Evolutionary conservation across 2,113 vertebrate genomes (phyloP).

Genomic region (Mobula birostris): DNA sequence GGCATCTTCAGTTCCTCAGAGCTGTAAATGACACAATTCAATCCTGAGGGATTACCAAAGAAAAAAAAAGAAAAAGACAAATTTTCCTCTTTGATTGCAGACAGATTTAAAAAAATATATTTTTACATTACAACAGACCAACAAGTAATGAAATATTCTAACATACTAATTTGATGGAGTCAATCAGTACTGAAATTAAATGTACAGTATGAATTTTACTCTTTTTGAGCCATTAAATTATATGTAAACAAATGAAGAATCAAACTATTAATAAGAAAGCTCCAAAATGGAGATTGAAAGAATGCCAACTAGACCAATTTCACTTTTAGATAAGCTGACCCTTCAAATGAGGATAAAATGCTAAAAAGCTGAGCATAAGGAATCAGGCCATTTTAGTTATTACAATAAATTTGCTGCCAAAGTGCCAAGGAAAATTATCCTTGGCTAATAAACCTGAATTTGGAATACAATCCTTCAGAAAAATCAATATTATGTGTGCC

Average conservation of each 20-base stretch:
- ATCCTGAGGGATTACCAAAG: too few relatives aligned
- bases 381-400: background rate
- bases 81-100: too few relatives aligned
- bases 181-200: background rate
- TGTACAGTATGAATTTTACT: background rate
- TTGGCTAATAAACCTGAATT: background rate
- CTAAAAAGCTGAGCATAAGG: background rate
- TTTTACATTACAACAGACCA: background rate
- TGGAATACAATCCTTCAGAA: constrained; percentile 20
- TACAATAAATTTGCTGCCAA: background rate
- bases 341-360: background rate
- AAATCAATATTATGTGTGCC: background rate
- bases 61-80: too few relatives aligned
- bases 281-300: background rate
- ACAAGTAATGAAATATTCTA: background rate
- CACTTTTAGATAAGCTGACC: background rate
- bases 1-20: too few relatives aligned
- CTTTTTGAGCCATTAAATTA: background rate
- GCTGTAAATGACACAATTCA: too few relatives aligned
- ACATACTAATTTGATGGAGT: background rate
- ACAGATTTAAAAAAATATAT: background rate
- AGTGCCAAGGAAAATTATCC: background rate
- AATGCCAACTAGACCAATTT: background rate
- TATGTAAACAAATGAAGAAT: background rate
- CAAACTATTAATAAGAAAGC: background rate